phyloP scores from a whole-genome alignment of 2,113 vertebrate genomes.

The Toxostoma redivivum region DNA sequence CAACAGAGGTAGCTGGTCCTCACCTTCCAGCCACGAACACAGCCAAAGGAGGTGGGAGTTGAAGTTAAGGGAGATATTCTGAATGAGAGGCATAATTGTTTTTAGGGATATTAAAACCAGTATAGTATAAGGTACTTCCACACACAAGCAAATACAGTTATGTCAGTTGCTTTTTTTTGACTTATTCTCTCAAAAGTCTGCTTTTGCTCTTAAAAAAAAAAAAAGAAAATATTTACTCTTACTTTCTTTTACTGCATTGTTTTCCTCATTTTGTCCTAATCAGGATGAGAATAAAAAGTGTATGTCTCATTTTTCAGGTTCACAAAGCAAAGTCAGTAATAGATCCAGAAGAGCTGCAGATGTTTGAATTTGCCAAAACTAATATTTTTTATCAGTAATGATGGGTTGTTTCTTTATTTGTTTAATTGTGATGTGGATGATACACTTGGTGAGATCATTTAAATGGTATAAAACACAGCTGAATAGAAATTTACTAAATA shows the following conservation, averaged over 20 bases:
- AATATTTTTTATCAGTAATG: neutral
- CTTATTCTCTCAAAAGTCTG: neutral
- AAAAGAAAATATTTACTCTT: neutral
- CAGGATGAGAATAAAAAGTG: neutral
- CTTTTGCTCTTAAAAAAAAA: neutral
- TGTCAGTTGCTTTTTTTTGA: neutral
- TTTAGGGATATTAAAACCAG: neutral
- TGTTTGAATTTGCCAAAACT: neutral
- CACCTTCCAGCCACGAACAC: fast-evolving
- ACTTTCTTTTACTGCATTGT: neutral
- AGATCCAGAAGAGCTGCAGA: neutral
- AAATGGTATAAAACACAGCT: neutral
- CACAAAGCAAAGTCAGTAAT: neutral
- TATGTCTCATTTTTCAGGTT: neutral
- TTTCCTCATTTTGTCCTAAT: neutral
- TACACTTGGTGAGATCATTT: neutral
- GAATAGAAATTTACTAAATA: neutral
- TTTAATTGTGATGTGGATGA: neutral
- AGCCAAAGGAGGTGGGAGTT: neutral
- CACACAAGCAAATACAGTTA: neutral
- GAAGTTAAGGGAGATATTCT: neutral
- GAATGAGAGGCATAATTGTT: neutral
- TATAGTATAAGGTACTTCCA: neutral
- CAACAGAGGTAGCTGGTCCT: neutral
- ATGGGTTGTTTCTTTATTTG: neutral